Evolutionary conservation across 2,113 vertebrate genomes (phyloP), one percentile per base, ranked within the genome.

Genomic region (Peromyscus californicus): DNA sequence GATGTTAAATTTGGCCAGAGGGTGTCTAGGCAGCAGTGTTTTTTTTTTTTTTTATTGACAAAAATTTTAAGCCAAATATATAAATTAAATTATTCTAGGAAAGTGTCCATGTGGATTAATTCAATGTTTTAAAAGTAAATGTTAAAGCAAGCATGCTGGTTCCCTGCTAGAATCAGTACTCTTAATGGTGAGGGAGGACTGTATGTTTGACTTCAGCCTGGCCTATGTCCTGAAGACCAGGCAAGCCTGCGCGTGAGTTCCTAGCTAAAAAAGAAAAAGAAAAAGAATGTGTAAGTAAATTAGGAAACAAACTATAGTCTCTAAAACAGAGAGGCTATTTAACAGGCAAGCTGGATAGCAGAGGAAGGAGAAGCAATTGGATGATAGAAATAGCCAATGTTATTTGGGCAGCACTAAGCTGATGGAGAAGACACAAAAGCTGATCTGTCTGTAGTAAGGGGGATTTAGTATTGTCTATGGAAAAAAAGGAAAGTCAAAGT

Each of bases 311-410:
- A 29, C 15, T 5, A 85, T 7, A 31, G 0, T 82, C 65, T 93
- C 29, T 88, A 22, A 82, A n/a, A 22, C 4, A 19, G 15, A 39
- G 16, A 67, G 4, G 7, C 4, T 5, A 79, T 59, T 59, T 59
- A 59, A 19, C 57, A 59, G 16, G 57, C 21, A 59, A 19, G 22
- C 2, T 1, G 11, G 0, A 51, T 39, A 51, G 6, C 2, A 69
- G 63, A 69, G 45, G 13, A 69, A 9, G 0, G 1, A 63, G 4
- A 12, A n/a, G 31, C 29, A 33, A 70, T n/a, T 89, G 67, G 89
- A 89, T 12, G 54, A 13, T 57, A 10, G 88, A 96, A 96, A 96
- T 63, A 93, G 57, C 33, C 39, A 84, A 61, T 75, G 5, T 33
- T 94, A 42, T 83, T 89, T 89, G 29, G 45, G 17, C 90, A 74